Evolutionary conservation across 2,113 vertebrate genomes (phyloP), one percentile per base, ranked within the genome.

Genomic region (Ramphastos sulfuratus): DNA sequence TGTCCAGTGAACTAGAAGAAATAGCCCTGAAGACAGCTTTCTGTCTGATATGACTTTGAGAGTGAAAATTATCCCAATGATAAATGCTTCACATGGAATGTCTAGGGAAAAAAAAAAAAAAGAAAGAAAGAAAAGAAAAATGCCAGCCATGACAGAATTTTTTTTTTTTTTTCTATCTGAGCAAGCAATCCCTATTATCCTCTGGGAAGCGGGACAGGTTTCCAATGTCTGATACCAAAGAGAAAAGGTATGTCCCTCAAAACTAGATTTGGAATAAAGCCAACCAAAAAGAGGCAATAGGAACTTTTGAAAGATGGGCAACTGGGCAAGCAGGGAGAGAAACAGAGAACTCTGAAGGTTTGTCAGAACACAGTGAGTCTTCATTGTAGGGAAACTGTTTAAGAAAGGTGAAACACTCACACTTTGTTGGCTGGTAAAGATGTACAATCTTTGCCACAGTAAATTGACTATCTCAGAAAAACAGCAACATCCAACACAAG

Each of bases 1-100:
- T 91, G 94, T 94, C 95, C 94, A 94, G 82, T 85, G 94, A 96
- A 87, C 89, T 95, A 94, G 96, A 94, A 96, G 92, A 95, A 96
- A 95, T 64, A 94, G 76, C 94, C 90, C 91, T 4, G 72, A 93
- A 96, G 91, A 95, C 91, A 96, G 87, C 69, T 94, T 91, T 94
- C 89, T 92, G 52, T 94, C 89, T 83, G 79, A 93, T 87, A 93
- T 8, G 69, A 95, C 89, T 94, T 79, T 93, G 89, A 89, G 87
- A 94, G 31, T 28, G 44, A 94, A 96, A 89, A 96, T 95, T 94
- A 95, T 77, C 77, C 65, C 85, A 95, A 9, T 73, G 90, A 90
- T 87, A 88, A 92, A 85, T 85, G 75, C 37, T 92, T 92, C 85
- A 85, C 76, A 85, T 80, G 39, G 44, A 92, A 80, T 4, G 12